phyloP scores from a whole-genome alignment of 2,113 vertebrate species.

The Crypturellus undulatus region DNA sequence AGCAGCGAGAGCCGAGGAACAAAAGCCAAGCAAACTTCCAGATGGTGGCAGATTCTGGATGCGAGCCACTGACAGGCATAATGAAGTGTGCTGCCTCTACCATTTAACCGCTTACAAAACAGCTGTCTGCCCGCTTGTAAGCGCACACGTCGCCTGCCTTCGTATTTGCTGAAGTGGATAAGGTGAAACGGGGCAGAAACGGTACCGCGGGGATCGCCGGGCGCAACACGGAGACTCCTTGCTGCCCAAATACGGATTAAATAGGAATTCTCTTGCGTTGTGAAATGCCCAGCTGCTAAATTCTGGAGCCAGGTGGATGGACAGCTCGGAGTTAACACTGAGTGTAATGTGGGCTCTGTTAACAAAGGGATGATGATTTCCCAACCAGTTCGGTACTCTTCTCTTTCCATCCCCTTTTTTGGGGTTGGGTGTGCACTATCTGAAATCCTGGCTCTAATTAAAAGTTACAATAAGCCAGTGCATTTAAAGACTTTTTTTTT shows the following conservation, averaged over 20 bases:
- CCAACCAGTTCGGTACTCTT: not conserved
- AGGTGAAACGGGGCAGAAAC: not conserved
- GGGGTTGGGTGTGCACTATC: constrained; percentile 1
- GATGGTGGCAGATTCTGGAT: constrained; percentile 63
- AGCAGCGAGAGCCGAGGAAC: not conserved
- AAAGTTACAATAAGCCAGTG: constrained; percentile 15
- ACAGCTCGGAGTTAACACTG: constrained; percentile 11
- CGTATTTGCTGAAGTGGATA: not conserved
- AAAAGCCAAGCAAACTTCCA: constrained; percentile 49
- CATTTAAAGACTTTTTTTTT: not conserved
- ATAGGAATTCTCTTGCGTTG: not conserved
- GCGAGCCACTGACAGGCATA: not conserved
- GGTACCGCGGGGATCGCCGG: not conserved
- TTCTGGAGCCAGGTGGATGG: constrained; percentile 22
- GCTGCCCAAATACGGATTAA: not conserved
- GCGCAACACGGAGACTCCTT: not conserved
- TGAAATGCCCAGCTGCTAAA: constrained; percentile 27
- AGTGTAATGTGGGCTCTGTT: not conserved
- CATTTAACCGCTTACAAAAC: not conserved
- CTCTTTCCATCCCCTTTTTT: not conserved
- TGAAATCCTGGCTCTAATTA: constrained; percentile 14
- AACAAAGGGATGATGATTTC: not conserved
- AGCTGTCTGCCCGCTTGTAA: not conserved
- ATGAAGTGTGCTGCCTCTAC: not conserved
- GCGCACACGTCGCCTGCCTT: not conserved